Evolutionary conservation across 2,888 invertebrate genomes (phyloP), one percentile per base, ranked within the genome.

Genomic region (Chloroclystis v-ata): DNA sequence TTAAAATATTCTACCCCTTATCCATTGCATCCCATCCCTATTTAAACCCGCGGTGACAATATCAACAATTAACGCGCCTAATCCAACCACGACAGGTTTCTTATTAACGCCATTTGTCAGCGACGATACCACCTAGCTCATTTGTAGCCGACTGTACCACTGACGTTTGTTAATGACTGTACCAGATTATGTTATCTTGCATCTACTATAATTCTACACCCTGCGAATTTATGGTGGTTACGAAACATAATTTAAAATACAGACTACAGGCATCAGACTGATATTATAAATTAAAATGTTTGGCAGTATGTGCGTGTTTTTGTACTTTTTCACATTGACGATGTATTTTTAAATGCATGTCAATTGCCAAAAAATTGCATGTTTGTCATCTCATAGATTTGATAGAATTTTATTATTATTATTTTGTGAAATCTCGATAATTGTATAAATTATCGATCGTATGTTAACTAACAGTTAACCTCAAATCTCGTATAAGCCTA

Each of bases 21-120:
- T n/a, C n/a, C 28, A 41, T n/a, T 1, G 25, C 4, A 39, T 28
- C 44, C 37, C 47, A 49, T 4, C 75, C 53, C 71, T 72, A 67
- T n/a, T 1, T 16, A 28, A 37, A 47, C 49, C 30, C 57, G 60
- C 61, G 61, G 55, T 64, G 68, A 72, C 72, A 74, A 70, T 70
- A 67, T 71, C 74, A 74, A 72, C 76, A 85, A 86, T 85, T 85
- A 87, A 82, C 84, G 66, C 43, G 49, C 62, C 65, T 82, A 82
- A 84, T 79, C 80, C 81, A 54, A 64, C 74, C 75, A 58, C 82
- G 86, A 83, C 86, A 85, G 82, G 83, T 84, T 87, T 85, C 85
- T 86, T 87, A 85, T 82, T 86, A 83, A 78, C 76, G 67, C 81
- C 83, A 86, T 87, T 87, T 85, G 84, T 87, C 82, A 78, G 52